These are phyloP conservation scores for Aleiodes sp. DNA, from an alignment of 1,140 invertebrate genomes.

Conservation along the genomic window DNA sequence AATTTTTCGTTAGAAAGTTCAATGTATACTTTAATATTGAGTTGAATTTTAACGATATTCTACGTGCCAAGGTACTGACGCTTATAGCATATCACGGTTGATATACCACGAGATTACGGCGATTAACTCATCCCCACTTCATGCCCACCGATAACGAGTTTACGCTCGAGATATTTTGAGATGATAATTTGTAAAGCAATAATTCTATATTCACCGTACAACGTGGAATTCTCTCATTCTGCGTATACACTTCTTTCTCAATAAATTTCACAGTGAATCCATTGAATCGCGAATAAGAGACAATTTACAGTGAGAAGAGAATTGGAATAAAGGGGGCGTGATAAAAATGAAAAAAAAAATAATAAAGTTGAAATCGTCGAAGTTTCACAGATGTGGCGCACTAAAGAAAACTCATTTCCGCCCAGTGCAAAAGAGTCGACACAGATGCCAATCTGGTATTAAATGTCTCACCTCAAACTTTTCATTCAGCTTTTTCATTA, in stretches of 20 bases:
- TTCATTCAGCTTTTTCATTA: neutral
- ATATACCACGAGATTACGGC: neutral
- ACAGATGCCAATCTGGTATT: neutral
- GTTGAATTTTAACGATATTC: neutral
- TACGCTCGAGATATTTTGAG: neutral
- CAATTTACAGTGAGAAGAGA: neutral
- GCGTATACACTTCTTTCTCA: no score
- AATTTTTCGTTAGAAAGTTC: neutral
- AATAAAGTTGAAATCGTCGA: neutral
- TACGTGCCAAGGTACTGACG: neutral
- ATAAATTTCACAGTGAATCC: neutral
- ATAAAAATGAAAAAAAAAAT: neutral
- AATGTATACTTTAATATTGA: neutral
- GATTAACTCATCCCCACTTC: neutral
- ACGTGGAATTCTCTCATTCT: neutral
- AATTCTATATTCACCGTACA: neutral
- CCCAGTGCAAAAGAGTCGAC: neutral
- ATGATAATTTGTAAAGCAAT: conserved; percentile 6
- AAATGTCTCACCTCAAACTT: neutral
- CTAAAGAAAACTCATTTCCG: conserved; percentile 11
- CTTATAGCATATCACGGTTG: neutral
- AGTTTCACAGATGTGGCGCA: neutral
- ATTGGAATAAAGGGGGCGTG: neutral
- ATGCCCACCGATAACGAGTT: neutral
- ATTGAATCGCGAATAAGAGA: neutral